Percentiles rank a stretch among this genome's conserved stretches.
These are phyloP conservation scores for Acropternis orthonyx DNA, from an alignment of 2,797 vertebrate genomes.

Conservation along the genomic window DNA sequence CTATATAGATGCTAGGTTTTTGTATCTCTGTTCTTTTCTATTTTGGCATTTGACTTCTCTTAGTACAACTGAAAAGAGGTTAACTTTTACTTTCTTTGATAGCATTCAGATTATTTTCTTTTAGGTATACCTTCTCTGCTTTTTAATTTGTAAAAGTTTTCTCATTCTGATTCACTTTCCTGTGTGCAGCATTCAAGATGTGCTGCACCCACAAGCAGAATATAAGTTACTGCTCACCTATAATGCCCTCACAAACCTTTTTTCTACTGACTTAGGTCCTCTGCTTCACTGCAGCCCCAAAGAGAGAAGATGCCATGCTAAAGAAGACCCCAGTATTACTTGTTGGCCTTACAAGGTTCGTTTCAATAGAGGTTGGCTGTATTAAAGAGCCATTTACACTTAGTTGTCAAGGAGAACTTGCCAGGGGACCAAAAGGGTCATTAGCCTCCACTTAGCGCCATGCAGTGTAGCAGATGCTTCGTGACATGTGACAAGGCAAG, in stretches of 20 bases:
- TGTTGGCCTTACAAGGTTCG: conserved; percentile 2
- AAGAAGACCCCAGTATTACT: background rate
- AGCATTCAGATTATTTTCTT: background rate
- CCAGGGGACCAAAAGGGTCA: conserved; percentile 35
- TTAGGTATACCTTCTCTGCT: background rate
- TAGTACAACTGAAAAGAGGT: background rate
- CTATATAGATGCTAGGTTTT: background rate
- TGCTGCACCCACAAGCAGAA: background rate
- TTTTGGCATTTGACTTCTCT: conserved; percentile 21
- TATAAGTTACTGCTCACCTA: background rate
- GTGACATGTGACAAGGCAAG: background rate
- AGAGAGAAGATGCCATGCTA: background rate
- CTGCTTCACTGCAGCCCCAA: background rate
- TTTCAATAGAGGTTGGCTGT: conserved; percentile 26
- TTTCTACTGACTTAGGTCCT: background rate
- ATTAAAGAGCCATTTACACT: conserved; percentile 43
- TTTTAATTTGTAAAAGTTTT: background rate
- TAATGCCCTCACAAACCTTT: background rate
- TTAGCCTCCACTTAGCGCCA: conserved; percentile 37
- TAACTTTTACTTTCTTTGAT: background rate
- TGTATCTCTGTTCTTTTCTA: background rate
- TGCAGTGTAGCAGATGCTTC: conserved; percentile 47
- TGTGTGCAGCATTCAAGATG: background rate
- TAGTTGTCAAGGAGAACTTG: conserved; percentile 52
- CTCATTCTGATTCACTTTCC: background rate